Base-by-base conservation (phyloP, 2,113 vertebrate species). In the Semicossyphus pulcher region DNA sequence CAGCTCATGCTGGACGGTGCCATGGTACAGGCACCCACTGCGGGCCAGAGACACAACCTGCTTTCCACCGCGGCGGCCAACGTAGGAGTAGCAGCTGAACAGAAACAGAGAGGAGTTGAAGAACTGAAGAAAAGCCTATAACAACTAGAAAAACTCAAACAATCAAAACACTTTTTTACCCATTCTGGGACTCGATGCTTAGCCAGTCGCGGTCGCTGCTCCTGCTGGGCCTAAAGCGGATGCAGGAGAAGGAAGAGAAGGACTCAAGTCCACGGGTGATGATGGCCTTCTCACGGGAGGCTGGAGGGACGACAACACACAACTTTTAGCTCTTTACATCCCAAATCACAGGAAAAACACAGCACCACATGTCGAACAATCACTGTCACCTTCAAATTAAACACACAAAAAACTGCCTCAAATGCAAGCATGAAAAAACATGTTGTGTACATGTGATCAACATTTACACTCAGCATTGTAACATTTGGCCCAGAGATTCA, bases 1-100 rank as follows among this genome's bases (percentile, higher is more conserved):
- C 29, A 94, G 63, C 70, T 94, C 93, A 3, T 94, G 93, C 32
- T 91, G 91, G 18, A 93, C 72, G 0, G 90, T 72, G 15, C 72
- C 9, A 18, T 86, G 81, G 79, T 83, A 86, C 4, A 94, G 26
- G 14, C 92, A 94, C 0, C 89, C 90, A 0, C 34, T 3, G 1
- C 68, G 80, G 18, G 5, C 15, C 73, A 94, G 77, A 57, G 93
- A 94, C 71, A 94, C 60, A 0, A 58, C 67, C 91, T 94, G 92
- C 16, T 12, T 28, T 0, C 88, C 74, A 0, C 89, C 86, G 15
- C 23, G 69, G 4, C 83, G 85, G 1, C 93, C 93, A 4, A 94
- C 53, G 0, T 20, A 83, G 0, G 93, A 92, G 70, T 72, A 94
- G 59, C 93, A 94, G 28, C 93, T 94, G 67, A 28, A 53, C 10